A percentile compares a stretch with the other conserved stretches of the same genome.
These are phyloP conservation scores for Lasioglossum malachurum DNA, from an alignment of 2,888 invertebrate genomes.

Conservation along the genomic window DNA sequence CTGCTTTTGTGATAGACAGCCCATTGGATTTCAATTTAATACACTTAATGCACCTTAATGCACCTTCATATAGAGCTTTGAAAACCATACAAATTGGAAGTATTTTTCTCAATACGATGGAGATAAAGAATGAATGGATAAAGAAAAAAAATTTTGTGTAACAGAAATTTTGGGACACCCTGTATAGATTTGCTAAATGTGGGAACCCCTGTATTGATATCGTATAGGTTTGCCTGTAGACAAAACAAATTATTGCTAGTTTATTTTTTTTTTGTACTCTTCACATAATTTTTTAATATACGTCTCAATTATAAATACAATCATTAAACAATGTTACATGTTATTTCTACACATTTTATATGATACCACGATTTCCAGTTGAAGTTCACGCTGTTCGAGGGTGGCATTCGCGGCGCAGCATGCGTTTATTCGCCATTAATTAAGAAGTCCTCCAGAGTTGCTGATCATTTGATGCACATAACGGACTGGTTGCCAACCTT, in stretches of 20 bases:
- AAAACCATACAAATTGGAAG: too few relatives aligned
- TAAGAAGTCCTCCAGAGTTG: constrained; percentile 86
- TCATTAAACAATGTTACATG: too few relatives aligned
- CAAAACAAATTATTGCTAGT: not conserved
- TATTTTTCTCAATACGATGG: too few relatives aligned
- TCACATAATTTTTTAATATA: not conserved
- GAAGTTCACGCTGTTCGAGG: constrained; percentile 94
- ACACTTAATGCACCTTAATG: too few relatives aligned
- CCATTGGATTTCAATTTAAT: too few relatives aligned
- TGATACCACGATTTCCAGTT: constrained; percentile 83
- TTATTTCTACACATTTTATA: not conserved
- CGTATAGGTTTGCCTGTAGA: not conserved
- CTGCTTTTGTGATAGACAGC: not conserved
- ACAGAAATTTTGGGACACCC: too few relatives aligned
- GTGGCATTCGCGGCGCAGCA: constrained; percentile 91
- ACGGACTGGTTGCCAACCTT: constrained; percentile 94
- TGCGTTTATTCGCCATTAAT: constrained; percentile 91
- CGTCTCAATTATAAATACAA: too few relatives aligned
- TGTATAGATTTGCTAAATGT: too few relatives aligned
- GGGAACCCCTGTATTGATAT: too few relatives aligned
- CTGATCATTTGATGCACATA: constrained; percentile 90
- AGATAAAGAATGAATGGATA: too few relatives aligned
- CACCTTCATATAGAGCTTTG: too few relatives aligned
- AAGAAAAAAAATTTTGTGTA: too few relatives aligned
- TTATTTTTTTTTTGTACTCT: not conserved